phyloP scores from a whole-genome alignment of 2,113 vertebrate species.

The Lota lota region DNA sequence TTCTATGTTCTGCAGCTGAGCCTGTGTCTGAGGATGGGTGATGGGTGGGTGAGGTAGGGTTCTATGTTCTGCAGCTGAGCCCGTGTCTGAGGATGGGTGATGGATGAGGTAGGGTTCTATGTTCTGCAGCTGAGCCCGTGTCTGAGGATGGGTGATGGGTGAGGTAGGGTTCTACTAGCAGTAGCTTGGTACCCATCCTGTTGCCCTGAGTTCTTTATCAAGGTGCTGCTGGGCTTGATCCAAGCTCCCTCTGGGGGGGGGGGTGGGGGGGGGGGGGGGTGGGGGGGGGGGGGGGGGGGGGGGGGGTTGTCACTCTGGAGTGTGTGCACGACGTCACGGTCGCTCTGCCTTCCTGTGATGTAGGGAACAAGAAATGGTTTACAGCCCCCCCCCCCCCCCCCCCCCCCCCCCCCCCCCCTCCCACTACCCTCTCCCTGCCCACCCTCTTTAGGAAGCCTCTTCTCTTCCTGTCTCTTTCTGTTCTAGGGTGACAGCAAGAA shows the following conservation, averaged over 20 bases:
- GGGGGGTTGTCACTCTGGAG: constrained; percentile 7
- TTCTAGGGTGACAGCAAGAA: constrained; percentile 30
- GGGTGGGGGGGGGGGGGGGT: neutral
- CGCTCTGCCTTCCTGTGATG: constrained; percentile 33
- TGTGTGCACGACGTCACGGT: constrained; percentile 49
- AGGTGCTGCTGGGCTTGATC: constrained; percentile 35
- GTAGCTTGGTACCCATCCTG: too few species aligned
- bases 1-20: too few species aligned
- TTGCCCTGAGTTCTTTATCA: too few species aligned
- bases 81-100: too few species aligned
- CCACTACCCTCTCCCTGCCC: constrained; percentile 23
- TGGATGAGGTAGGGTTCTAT: too few species aligned
- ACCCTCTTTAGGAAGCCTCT: constrained; percentile 28
- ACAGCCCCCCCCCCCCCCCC: constrained; percentile 13
- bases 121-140: too few species aligned
- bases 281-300: too few species aligned
- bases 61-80: too few species aligned
- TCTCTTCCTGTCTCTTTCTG: constrained; percentile 11
- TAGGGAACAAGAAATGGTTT: constrained; percentile 38
- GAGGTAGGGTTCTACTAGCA: too few species aligned
- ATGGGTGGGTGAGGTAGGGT: too few species aligned
- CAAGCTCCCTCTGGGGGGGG: constrained; percentile 40
- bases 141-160: too few species aligned
- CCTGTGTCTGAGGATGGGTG: too few species aligned
- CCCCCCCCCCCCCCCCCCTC: neutral